Evolutionary conservation across 2,113 vertebrate genomes (phyloP), one percentile per base, ranked within the genome.

Genomic region (Ailuropoda melanoleuca): DNA sequence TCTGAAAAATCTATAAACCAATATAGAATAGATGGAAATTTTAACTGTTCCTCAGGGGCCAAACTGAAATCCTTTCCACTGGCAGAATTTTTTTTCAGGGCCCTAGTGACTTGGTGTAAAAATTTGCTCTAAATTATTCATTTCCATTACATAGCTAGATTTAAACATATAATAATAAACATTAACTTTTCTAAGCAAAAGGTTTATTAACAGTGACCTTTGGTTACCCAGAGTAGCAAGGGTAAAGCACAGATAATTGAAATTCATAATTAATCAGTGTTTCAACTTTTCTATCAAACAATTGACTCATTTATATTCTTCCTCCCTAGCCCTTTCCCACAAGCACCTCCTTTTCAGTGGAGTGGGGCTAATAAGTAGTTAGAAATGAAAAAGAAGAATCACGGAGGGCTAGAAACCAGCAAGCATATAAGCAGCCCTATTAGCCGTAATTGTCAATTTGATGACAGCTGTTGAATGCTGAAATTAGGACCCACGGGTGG

Each of bases 241-340:
- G 95, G n/a, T 81, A 93, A 97, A 96, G 87, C 96, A 96, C 97
- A 98, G 92, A 85, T 89, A 39, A 84, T 85, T 87, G 90, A 96
- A 95, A 88, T 90, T 89, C 80, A 55, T 80, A 82, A 90, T 55
- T 96, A 92, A 95, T 97, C 92, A 95, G 39, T 86, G 78, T 96
- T 93, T 95, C 83, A 15, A 81, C 62, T 90, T 96, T 92, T 46
- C 87, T 88, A 19, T 84, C 39, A 80, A 81, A 66, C 17, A 24
- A 0, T 56, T 81, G 82, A 78, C 87, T 92, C 12, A 68, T 86
- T 95, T 92, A 23, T 60, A 70, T 92, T 94, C 78, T 74, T 72
- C 70, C 53, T 75, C 58, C 46, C 55, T 80, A 3, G 23, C 24
- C 62, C 15, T 87, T 72, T 80, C 80, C 74, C 53, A 55, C 15